A percentile compares a stretch with the other conserved stretches of the same genome.
These are phyloP conservation scores for Helicolenus hilgendorfi DNA, from an alignment of 2,797 vertebrate genomes.

Conservation along the genomic window DNA sequence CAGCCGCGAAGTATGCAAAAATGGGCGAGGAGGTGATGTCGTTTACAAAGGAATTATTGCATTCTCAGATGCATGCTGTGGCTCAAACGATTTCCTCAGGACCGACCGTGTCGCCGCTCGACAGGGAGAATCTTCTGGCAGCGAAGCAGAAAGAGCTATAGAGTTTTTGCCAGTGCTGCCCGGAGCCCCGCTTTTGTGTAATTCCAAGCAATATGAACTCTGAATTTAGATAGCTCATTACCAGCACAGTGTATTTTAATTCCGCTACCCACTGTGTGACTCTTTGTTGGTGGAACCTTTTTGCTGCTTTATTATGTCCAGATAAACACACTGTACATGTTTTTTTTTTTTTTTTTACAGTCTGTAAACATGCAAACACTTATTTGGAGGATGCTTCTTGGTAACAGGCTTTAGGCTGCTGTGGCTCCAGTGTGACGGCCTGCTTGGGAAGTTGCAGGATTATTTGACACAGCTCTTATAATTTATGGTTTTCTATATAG, in stretches of 20 bases:
- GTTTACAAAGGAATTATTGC: constrained; percentile 82
- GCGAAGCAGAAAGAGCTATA: constrained; percentile 68
- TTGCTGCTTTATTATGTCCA: constrained; percentile 72
- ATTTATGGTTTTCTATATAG: constrained; percentile 35
- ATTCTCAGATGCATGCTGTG: constrained; percentile 60
- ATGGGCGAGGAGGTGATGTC: constrained; percentile 62
- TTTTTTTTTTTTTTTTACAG: neutral
- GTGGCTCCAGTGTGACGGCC: neutral
- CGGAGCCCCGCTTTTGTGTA: constrained; percentile 78
- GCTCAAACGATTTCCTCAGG: constrained; percentile 73
- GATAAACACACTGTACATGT: constrained; percentile 67
- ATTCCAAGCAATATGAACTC: constrained; percentile 85
- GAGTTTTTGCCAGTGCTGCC: constrained; percentile 69
- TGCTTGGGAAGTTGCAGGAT: constrained; percentile 48
- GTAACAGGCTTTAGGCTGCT: constrained; percentile 3
- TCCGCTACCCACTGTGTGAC: constrained; percentile 65
- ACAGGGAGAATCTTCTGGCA: constrained; percentile 74
- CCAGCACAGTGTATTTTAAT: constrained; percentile 81
- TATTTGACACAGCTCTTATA: constrained; percentile 49
- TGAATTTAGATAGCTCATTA: constrained; percentile 90
- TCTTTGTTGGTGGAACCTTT: constrained; percentile 69
- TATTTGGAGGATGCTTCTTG: constrained; percentile 7
- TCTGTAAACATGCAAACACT: constrained; percentile 50
- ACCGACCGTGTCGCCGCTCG: constrained; percentile 52
- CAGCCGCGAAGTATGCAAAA: constrained; percentile 75